Base-by-base conservation (phyloP, 2,888 invertebrate species). In the Itoplectis maculator region DNA sequence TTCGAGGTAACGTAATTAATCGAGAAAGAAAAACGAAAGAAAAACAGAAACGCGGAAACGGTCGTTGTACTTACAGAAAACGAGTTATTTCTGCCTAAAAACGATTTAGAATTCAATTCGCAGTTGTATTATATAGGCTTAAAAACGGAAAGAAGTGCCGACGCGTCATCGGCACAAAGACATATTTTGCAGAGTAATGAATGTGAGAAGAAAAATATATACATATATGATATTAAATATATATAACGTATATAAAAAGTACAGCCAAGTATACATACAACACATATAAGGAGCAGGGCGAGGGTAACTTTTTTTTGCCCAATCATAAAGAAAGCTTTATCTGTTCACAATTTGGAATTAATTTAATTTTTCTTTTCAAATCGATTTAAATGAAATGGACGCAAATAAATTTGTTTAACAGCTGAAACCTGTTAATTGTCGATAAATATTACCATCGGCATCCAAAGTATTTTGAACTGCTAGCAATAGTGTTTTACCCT, bases 51-150 rank as follows among this genome's bases (percentile, higher is more conserved):
- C 51, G 45, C 63, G 11, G 85, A 85, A 79, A 86, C 86, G 89
- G 89, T 91, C 89, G 87, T 88, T 89, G 92, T 92, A 92, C 92
- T 92, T 91, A 91, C 84, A 68, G 81, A 86, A 77, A 82, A 74
- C 54, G 49, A 76, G 54, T 79, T 73, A 87, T 79, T 88, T 88
- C 88, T 89, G 89, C 89, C 90, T 88, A 88, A 78, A 66, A 66
- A 29, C 86, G 85, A 88, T 84, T 78, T 59, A 61, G 81, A 85
- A 75, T 87, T 88, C 88, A 86, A 89, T 87, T 87, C 87, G 86
- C 81, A 86, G 13, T 89, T 91, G 88, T 91, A 91, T 90, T 88
- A 89, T 90, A 89, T 88, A 88, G 90, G 87, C 88, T 89, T 90
- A 37, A 40, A 47, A n/a, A 47, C 11, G 0, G 18, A 37, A 37